phyloP scores from a whole-genome alignment of 2,888 invertebrate genomes.

The Eupelmus urozonus region DNA sequence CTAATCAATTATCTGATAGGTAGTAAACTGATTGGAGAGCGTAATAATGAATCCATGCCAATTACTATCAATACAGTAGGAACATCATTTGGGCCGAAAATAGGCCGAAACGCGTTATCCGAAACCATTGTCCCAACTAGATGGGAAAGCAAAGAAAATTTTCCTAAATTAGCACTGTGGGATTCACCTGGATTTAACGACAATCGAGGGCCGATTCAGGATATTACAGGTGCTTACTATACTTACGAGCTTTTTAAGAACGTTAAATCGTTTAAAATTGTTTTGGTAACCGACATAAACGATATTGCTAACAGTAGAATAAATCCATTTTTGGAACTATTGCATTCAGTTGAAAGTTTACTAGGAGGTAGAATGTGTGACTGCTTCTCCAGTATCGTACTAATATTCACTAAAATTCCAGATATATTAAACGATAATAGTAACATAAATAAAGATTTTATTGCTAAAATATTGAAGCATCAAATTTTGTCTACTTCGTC shows the following conservation, averaged over 20 bases:
- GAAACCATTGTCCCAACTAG: constrained; percentile 4
- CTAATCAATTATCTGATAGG: constrained; percentile 4
- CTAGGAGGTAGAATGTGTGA: background rate
- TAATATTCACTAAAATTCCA: constrained; percentile 43
- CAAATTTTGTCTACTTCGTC: background rate
- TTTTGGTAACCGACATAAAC: constrained; percentile 21
- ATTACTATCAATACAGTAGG: background rate
- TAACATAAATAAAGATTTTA: background rate
- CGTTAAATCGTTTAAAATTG: constrained; percentile 20
- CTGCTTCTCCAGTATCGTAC: constrained; percentile 4
- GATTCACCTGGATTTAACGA: constrained; percentile 7
- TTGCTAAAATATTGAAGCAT: background rate
- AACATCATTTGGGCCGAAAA: background rate
- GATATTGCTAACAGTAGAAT: background rate
- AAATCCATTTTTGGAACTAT: background rate
- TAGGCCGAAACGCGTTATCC: background rate
- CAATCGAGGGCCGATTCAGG: background rate
- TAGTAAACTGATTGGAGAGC: background rate
- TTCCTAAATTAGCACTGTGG: constrained; percentile 8
- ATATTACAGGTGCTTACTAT: constrained; percentile 32
- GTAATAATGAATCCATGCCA: background rate
- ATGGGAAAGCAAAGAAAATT: background rate
- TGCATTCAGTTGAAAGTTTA: background rate
- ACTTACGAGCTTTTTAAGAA: constrained; percentile 14
- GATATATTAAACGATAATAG: background rate